phyloP scores from a whole-genome alignment of 2,113 vertebrate species.

The Brevimyrus niger region DNA sequence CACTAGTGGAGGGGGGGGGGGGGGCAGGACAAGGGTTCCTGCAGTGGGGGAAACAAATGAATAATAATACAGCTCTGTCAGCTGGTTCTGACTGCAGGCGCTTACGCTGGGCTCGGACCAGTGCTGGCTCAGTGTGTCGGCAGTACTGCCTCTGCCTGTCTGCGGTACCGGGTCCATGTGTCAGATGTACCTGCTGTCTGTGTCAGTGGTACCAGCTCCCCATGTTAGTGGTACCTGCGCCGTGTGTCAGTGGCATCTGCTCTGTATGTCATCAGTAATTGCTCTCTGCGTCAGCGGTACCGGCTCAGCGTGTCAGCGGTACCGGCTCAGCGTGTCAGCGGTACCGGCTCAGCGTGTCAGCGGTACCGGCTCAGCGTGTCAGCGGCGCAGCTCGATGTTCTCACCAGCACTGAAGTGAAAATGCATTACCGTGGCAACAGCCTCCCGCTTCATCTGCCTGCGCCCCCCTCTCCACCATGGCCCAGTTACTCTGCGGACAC shows the following conservation, averaged over 20 bases:
- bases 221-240: background rate
- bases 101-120: background rate
- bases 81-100: background rate
- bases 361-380: background rate
- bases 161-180: background rate
- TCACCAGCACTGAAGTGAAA: background rate
- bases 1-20: too few species aligned
- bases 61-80: background rate
- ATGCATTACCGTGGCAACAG: background rate
- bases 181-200: background rate
- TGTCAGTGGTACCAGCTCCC: background rate
- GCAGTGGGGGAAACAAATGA: background rate
- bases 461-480: background rate
- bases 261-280: background rate
- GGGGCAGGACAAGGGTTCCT: background rate
- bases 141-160: background rate
- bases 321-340: fast-evolving
- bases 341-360: background rate
- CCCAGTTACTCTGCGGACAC: background rate
- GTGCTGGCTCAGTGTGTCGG: background rate
- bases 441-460: background rate
- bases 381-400: background rate
- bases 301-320: background rate
- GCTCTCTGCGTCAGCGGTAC: background rate
- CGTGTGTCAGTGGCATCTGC: background rate